Evolutionary conservation across 2,113 vertebrate species (phyloP).

Genomic region (Podarcis raffonei): DNA sequence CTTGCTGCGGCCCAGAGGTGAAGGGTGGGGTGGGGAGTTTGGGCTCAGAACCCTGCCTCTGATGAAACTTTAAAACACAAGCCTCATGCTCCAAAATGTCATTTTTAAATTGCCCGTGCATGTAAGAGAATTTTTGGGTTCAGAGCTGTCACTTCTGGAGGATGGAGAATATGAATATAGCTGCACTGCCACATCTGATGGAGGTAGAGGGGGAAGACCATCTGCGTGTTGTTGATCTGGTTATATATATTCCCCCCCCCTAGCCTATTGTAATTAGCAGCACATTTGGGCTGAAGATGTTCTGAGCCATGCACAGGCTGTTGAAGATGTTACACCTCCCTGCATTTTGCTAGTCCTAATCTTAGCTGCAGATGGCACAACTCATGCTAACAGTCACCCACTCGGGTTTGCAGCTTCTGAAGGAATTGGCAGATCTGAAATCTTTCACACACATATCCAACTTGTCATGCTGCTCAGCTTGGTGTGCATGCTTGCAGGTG

Average conservation of each 20-base stretch:
- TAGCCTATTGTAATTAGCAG: background rate
- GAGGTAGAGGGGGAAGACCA: background rate
- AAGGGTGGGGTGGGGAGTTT: background rate
- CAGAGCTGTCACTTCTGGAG: slow-evolving; percentile 33
- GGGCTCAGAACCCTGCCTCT: background rate
- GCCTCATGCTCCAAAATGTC: background rate
- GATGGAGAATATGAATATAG: slow-evolving; percentile 27
- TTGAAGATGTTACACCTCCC: background rate
- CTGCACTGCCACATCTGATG: slow-evolving; percentile 2
- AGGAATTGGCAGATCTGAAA: background rate
- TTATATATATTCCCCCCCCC: background rate
- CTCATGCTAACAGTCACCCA: background rate
- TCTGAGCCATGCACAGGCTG: background rate
- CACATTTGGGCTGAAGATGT: background rate
- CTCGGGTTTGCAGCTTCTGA: background rate
- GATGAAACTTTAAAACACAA: background rate
- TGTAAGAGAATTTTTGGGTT: slow-evolving; percentile 1
- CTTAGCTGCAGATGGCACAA: slow-evolving; percentile 11
- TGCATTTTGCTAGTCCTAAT: background rate
- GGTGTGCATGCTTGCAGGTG: background rate
- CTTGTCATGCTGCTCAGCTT: background rate
- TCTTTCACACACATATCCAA: background rate
- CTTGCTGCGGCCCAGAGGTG: background rate
- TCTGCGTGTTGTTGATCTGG: background rate
- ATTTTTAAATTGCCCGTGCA: background rate